These are phyloP conservation scores for Microtus oregoni DNA, from an alignment of 2,113 vertebrate species.

Conservation along the genomic window DNA sequence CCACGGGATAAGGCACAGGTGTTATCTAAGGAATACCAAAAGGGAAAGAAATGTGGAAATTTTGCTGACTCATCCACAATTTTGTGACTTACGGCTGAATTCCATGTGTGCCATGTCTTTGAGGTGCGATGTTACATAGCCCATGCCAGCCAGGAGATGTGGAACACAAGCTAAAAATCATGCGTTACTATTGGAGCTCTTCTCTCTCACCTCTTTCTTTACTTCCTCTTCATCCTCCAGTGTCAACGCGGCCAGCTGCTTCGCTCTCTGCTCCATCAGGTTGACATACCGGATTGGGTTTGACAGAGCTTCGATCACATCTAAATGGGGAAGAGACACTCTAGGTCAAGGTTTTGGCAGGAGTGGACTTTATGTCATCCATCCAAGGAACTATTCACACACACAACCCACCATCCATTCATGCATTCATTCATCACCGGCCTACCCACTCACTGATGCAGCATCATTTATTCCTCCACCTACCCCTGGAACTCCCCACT, in stretches of 20 bases:
- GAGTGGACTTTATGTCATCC: background rate
- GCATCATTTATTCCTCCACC: background rate
- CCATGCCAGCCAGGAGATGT: background rate
- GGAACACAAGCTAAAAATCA: background rate
- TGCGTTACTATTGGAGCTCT: background rate
- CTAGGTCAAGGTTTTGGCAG: slow-evolving; percentile 53
- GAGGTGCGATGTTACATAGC: background rate
- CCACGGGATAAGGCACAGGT: background rate
- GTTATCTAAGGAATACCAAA: background rate
- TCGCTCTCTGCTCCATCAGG: slow-evolving; percentile 98
- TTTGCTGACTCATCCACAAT: background rate
- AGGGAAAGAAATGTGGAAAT: background rate
- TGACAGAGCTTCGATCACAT: slow-evolving; percentile 98
- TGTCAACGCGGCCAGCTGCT: slow-evolving; percentile 95
- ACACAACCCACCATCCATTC: background rate
- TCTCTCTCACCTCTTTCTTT: slow-evolving; percentile 93
- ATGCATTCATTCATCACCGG: background rate
- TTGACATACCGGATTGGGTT: slow-evolving; percentile 98
- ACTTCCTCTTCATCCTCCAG: slow-evolving; percentile 97
- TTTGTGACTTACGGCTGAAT: background rate
- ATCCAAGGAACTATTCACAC: background rate
- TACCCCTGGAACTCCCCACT: background rate
- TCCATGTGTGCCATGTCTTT: background rate
- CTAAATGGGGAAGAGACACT: slow-evolving; percentile 83
- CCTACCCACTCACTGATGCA: background rate